phyloP scores from a whole-genome alignment of 2,888 invertebrate genomes.

The Yponomeuta plumbellus region DNA sequence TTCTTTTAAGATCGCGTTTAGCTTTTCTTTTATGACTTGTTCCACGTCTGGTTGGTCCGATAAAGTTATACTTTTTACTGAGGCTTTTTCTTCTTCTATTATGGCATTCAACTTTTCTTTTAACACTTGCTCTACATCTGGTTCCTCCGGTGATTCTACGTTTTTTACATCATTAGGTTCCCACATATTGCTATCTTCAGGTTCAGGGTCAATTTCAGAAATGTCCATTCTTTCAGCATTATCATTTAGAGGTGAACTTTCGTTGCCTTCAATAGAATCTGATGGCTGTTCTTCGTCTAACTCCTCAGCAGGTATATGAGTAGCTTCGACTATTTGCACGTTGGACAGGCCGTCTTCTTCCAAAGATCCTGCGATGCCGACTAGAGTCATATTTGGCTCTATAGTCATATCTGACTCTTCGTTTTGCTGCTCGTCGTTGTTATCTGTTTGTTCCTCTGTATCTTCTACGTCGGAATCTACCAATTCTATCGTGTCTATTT shows the following conservation, averaged over 20 bases:
- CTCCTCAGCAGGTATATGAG: constrained; percentile 23
- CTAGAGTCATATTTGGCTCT: constrained; percentile 15
- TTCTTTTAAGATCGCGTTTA: not conserved
- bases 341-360: constrained; percentile 26
- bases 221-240: not conserved
- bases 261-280: too few relatives aligned
- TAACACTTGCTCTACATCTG: not conserved
- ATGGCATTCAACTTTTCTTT: not conserved
- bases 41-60: not conserved
- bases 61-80: not conserved
- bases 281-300: constrained; percentile 14
- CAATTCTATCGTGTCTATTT: constrained; percentile 52
- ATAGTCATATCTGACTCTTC: not conserved
- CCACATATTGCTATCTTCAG: not conserved
- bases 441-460: not conserved
- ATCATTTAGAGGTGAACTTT: not conserved
- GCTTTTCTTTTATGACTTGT: not conserved
- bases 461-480: constrained; percentile 38
- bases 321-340: constrained; percentile 23
- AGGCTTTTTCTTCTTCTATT: not conserved
- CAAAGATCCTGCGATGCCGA: not conserved
- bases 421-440: constrained; percentile 14
- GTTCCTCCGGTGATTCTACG: not conserved
- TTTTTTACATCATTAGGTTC: not conserved
- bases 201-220: not conserved